phyloP scores from a whole-genome alignment of 2,888 invertebrate species.

The Troglohyphantes excavatus region DNA sequence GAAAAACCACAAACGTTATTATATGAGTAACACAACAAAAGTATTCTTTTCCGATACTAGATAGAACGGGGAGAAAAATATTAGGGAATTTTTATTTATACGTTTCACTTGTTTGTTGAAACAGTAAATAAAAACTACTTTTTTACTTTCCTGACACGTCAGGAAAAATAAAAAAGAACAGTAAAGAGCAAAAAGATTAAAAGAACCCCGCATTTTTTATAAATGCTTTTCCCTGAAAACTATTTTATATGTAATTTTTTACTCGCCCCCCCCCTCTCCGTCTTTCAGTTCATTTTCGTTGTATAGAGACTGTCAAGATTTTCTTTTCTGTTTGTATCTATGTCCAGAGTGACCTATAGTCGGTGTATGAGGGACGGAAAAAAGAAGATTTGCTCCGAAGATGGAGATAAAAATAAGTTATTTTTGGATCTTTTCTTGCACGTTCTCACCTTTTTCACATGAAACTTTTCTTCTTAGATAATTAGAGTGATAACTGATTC shows the following conservation, averaged over 20 bases:
- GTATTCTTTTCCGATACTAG: slow-evolving; percentile 33
- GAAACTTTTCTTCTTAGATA: slow-evolving; percentile 3
- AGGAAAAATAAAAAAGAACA: slow-evolving; percentile 33
- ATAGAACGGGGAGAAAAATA: slow-evolving; percentile 30
- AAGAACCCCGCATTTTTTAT: slow-evolving; percentile 34
- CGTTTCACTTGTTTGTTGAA: slow-evolving; percentile 55
- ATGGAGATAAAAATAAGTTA: slow-evolving; percentile 37
- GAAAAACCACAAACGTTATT: slow-evolving; percentile 5
- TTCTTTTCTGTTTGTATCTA: slow-evolving; percentile 19
- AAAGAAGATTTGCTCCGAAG: background rate
- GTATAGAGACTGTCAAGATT: slow-evolving; percentile 33
- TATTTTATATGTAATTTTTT: slow-evolving; percentile 57
- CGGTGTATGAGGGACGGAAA: background rate
- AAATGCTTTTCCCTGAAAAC: slow-evolving; percentile 40
- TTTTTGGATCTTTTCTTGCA: slow-evolving; percentile 39
- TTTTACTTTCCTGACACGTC: slow-evolving; percentile 50
- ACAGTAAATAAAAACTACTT: slow-evolving; percentile 67
- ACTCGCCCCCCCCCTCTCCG: slow-evolving; percentile 5
- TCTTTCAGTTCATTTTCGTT: slow-evolving; percentile 29
- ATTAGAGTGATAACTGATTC: slow-evolving; percentile 41
- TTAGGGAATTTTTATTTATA: slow-evolving; percentile 37
- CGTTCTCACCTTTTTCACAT: slow-evolving; percentile 14
- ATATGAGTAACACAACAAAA: background rate
- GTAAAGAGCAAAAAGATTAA: slow-evolving; percentile 30
- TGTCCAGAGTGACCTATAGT: slow-evolving; percentile 29